Percentiles rank a stretch among this genome's conserved stretches.
Conservation (phyloP, 2,113 vertebrate species). For the Mastomys coucha region DNA sequence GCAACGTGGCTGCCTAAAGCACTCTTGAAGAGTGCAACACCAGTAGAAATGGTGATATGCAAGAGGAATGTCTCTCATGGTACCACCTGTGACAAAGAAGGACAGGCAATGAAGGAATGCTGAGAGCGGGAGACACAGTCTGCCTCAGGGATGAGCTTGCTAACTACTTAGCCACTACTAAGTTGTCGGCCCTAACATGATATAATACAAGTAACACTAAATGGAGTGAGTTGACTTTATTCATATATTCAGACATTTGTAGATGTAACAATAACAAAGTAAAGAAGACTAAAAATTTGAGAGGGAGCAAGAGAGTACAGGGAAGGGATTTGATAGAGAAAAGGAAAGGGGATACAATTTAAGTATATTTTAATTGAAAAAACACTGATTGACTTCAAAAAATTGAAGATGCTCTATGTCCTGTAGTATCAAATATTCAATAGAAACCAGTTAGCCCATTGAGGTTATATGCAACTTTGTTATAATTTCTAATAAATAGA, state of each 20-base stretch:
- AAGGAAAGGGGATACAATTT: neutral
- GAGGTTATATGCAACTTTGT: neutral
- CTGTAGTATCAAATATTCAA: neutral
- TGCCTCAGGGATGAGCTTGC: neutral
- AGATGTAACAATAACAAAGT: neutral
- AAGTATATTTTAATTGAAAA: neutral
- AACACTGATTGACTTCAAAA: neutral
- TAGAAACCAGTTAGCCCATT: neutral
- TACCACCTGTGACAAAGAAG: neutral
- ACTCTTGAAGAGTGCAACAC: neutral
- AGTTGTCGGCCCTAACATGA: neutral
- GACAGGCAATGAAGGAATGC: neutral
- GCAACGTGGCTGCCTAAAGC: neutral
- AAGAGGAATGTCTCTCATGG: neutral
- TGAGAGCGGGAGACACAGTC: neutral
- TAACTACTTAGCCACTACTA: neutral
- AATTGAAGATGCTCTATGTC: neutral
- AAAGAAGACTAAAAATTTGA: neutral
- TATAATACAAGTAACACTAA: neutral
- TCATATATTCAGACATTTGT: neutral
- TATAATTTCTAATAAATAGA: neutral
- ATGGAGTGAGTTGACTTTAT: neutral
- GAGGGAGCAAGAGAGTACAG: neutral
- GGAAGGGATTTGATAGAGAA: neutral
- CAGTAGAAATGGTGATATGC: too few relatives aligned